Percentiles rank a stretch among this genome's conserved stretches.
phyloP scores from a whole-genome alignment of 1,140 invertebrate species.

The Daktulosphaira vitifoliae region DNA sequence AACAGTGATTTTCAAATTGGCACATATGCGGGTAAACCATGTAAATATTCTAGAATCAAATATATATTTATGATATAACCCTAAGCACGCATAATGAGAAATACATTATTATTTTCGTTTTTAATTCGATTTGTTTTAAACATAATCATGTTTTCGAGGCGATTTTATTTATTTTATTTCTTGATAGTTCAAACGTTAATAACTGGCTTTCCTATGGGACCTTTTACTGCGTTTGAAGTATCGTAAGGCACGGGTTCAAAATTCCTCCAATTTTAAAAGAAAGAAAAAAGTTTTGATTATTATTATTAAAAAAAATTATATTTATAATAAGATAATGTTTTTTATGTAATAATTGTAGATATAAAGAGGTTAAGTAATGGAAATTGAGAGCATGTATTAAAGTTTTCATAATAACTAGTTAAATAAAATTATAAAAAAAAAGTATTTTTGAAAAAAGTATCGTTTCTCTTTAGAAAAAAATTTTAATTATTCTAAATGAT shows the following conservation, averaged over 20 bases:
- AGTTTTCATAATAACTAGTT: too few species aligned
- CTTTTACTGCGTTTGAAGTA: slow-evolving; percentile 3
- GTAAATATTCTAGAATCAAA: neutral
- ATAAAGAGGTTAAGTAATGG: too few species aligned
- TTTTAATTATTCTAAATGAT: neutral
- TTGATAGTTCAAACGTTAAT: neutral
- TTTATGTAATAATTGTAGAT: too few species aligned
- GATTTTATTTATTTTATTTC: slow-evolving; percentile 10
- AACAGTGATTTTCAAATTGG: too few species aligned
- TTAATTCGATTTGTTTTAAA: neutral
- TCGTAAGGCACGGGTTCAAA: slow-evolving; percentile 30
- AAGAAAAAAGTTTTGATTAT: slow-evolving; percentile 13
- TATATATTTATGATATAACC: neutral
- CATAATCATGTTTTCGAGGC: slow-evolving; percentile 13
- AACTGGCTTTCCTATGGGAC: too few species aligned
- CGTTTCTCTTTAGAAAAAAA: slow-evolving; percentile 17
- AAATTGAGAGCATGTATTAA: too few species aligned
- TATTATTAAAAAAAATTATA: neutral
- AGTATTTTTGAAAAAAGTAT: too few species aligned
- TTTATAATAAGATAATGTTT: too few species aligned
- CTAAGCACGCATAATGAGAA: neutral
- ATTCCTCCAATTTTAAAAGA: slow-evolving; percentile 25
- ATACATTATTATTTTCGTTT: neutral
- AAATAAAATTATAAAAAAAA: too few species aligned
- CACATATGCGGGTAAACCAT: neutral